A percentile compares a stretch with the other conserved stretches of the same genome.
Evolutionary conservation across 2,888 invertebrate genomes (phyloP).

Genomic region (Euclidia mi): DNA sequence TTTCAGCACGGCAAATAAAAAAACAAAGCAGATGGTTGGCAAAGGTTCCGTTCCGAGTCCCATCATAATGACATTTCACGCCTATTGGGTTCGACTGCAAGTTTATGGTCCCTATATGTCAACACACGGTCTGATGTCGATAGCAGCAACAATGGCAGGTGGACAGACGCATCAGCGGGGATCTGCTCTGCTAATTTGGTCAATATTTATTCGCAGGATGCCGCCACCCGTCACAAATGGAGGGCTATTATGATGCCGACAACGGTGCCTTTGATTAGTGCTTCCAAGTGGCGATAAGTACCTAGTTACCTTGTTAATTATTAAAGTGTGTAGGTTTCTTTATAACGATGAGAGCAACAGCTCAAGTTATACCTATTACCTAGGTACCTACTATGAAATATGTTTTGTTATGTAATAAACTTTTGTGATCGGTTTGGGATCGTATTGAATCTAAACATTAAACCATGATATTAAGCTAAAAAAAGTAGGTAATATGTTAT

Average conservation of each 20-base stretch:
- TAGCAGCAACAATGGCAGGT: conserved; percentile 77
- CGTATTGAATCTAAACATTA: too few species aligned
- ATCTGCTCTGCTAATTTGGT: conserved; percentile 80
- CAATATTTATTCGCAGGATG: conserved; percentile 88
- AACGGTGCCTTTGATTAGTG: conserved; percentile 75
- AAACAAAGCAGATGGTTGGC: conserved; percentile 45
- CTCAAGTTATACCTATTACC: too few species aligned
- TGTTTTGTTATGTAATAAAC: too few species aligned
- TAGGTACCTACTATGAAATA: too few species aligned
- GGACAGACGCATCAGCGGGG: conserved; percentile 72
- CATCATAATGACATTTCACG: conserved; percentile 79
- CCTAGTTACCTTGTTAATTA: conserved; percentile 11
- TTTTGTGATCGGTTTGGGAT: too few species aligned
- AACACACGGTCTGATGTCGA: conserved; percentile 71
- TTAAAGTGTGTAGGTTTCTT: too few species aligned
- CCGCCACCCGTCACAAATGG: conserved; percentile 81
- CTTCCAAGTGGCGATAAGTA: conserved; percentile 1
- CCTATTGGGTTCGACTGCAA: conserved; percentile 58
- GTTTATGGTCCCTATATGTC: conserved; percentile 60
- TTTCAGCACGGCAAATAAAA: conserved; percentile 23
- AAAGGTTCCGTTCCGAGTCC: conserved; percentile 39
- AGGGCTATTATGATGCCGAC: conserved; percentile 72
- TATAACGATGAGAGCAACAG: too few species aligned
- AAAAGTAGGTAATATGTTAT: too few species aligned
- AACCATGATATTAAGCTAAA: too few species aligned